These are phyloP conservation scores for Anticlea derivata DNA, from an alignment of 2,888 invertebrate species.

Conservation along the genomic window DNA sequence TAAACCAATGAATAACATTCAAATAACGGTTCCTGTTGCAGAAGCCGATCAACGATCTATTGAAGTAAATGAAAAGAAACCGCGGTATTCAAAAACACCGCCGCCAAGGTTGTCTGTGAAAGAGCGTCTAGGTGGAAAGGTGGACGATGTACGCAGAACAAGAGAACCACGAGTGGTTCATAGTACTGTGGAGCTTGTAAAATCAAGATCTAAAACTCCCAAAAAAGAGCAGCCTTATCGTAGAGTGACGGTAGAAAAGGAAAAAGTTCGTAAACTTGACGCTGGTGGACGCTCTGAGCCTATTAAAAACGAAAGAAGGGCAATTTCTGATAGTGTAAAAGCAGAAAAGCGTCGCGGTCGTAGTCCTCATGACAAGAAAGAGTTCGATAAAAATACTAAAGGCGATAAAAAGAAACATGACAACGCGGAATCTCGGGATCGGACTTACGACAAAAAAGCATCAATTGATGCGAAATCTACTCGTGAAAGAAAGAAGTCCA, in stretches of 20 bases:
- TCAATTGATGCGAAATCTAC: conserved; percentile 48
- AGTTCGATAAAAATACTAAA: conserved; percentile 52
- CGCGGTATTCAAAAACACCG: conserved; percentile 75
- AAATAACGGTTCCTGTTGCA: conserved; percentile 81
- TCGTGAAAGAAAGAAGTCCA: conserved; percentile 86
- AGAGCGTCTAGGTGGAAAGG: conserved; percentile 90
- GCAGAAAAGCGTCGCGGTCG: conserved; percentile 50
- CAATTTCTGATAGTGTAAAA: conserved; percentile 53
- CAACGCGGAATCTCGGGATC: conserved; percentile 37
- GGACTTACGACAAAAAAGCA: conserved; percentile 48
- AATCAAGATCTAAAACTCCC: conserved; percentile 80
- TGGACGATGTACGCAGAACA: conserved; percentile 83
- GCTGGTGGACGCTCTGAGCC: conserved; percentile 47
- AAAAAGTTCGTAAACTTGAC: conserved; percentile 69
- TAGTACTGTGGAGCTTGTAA: conserved; percentile 81
- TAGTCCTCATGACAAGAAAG: conserved; percentile 55
- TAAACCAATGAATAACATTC: conserved; percentile 75
- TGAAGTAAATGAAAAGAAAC: conserved; percentile 75
- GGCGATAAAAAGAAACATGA: conserved; percentile 51
- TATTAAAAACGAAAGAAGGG: conserved; percentile 57
- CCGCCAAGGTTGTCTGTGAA: conserved; percentile 89
- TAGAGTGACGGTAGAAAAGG: conserved; percentile 78
- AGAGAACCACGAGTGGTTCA: conserved; percentile 82
- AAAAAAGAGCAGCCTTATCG: conserved; percentile 75
- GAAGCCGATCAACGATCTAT: conserved; percentile 73